phyloP scores from a whole-genome alignment of 2,888 invertebrate species.

The Laspeyria flexula region DNA sequence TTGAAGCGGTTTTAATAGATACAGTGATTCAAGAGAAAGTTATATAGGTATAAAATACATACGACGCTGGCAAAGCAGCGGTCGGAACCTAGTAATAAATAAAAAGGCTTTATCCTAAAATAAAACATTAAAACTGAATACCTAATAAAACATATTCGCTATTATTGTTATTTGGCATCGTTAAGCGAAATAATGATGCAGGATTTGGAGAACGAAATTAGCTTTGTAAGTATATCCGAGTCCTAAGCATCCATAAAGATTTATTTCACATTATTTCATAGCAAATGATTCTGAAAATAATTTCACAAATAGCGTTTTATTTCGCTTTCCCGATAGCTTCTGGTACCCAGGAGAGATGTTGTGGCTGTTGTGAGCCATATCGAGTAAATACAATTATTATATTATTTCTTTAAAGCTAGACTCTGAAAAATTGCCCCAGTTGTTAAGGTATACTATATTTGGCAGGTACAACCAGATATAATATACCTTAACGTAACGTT shows the following conservation, averaged over 20 bases:
- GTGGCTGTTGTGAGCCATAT: conserved; percentile 4
- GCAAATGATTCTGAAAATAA: conserved; percentile 12
- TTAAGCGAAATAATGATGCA: background rate
- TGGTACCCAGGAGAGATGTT: background rate
- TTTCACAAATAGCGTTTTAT: conserved; percentile 8
- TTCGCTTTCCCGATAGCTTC: conserved; percentile 1
- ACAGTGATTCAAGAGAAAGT: too few relatives aligned
- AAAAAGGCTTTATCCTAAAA: too few relatives aligned
- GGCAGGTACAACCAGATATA: too few relatives aligned
- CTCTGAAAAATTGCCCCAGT: background rate
- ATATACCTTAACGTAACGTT: too few relatives aligned
- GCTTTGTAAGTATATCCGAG: conserved; percentile 2
- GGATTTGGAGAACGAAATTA: conserved; percentile 1
- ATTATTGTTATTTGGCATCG: too few relatives aligned
- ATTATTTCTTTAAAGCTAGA: background rate
- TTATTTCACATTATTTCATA: conserved; percentile 10
- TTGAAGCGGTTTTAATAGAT: too few relatives aligned
- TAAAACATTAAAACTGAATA: too few relatives aligned
- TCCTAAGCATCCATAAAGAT: conserved; percentile 2
- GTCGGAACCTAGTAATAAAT: too few relatives aligned
- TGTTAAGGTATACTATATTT: too few relatives aligned
- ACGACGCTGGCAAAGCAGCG: too few relatives aligned
- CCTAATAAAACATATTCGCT: too few relatives aligned
- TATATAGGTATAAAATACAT: too few relatives aligned
- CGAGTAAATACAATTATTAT: conserved; percentile 17